Evolutionary conservation across 2,888 invertebrate genomes (phyloP), one percentile per base, ranked within the genome.

Genomic region (Galerucella calmariensis): DNA sequence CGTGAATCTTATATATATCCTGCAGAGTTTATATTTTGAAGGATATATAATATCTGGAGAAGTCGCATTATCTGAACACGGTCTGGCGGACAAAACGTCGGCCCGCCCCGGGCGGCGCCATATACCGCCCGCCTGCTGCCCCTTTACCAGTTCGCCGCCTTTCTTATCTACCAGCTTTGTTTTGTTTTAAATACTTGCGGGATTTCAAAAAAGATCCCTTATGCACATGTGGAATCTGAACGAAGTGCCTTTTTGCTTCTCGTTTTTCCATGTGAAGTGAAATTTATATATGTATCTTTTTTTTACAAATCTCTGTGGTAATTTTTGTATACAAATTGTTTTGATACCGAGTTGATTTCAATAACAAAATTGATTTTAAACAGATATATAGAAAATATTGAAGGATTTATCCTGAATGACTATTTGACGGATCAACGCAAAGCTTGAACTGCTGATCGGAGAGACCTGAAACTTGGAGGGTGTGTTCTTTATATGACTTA

Each of bases 11-110:
- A 35, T 35, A 41, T 41, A 41, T 41, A 65, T 51, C 56, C 44
- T n/a, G 44, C 41, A 48, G 72, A 46, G 46, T 59, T 35, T 72
- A 59, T 48, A 66, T 53, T 66, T 58, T 59, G 66, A 72, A 27
- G 20, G 58, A 72, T 67, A 66, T 59, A 59, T 61, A 63, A 75
- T 70, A 75, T 75, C 70, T 59, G 66, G 12, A 53, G 71, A 76
- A 76, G 74, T 76, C 75, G 61, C 76, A 79, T 79, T 82, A 82
- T 81, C 82, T 81, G 73, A 78, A 75, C 80, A 81, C 82, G 80
- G 81, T 82, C 82, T 81, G 78, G 79, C 79, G 78, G 74, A 73
- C 80, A 82, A 78, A 79, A 80, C 72, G 79, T 73, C 75, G 77
- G 77, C 76, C 65, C 68, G 59, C 67, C 46, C 69, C 48, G 74